Evolutionary conservation across 2,888 invertebrate genomes (phyloP).

Genomic region (Glaucopsyche alexis): DNA sequence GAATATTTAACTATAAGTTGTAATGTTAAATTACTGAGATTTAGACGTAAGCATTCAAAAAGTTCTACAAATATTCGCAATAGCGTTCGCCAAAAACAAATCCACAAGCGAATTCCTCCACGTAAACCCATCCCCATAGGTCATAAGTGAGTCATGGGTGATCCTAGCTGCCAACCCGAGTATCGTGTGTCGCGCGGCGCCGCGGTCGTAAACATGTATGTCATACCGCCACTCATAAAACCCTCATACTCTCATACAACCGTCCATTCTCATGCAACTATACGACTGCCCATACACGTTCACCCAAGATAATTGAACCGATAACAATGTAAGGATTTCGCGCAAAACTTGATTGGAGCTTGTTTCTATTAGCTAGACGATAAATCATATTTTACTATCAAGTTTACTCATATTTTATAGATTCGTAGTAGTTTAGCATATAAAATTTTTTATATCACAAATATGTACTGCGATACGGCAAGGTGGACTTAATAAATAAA

Average conservation of each 20-base stretch:
- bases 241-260: constrained; percentile 47
- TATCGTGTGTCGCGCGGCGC: constrained; percentile 68
- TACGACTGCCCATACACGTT: constrained; percentile 5
- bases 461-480: not conserved
- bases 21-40: too few relatives aligned
- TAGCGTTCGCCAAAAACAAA: constrained; percentile 21
- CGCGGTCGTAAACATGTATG: constrained; percentile 71
- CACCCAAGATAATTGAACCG: constrained; percentile 23
- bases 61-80: not conserved
- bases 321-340: constrained; percentile 24
- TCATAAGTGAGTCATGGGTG: constrained; percentile 62
- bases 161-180: constrained; percentile 62
- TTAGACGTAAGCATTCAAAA: not conserved
- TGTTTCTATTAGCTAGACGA: constrained; percentile 7
- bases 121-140: constrained; percentile 66
- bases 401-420: constrained; percentile 16
- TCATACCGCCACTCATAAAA: constrained; percentile 72
- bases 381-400: constrained; percentile 17
- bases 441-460: not conserved
- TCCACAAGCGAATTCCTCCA: constrained; percentile 55
- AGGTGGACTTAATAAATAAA: too few relatives aligned
- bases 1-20: too few relatives aligned
- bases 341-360: constrained; percentile 9
- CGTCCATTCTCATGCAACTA: not conserved
- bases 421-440: not conserved